Evolutionary conservation across 1,140 invertebrate species (phyloP).

Genomic region (Brachystomella parvula): DNA sequence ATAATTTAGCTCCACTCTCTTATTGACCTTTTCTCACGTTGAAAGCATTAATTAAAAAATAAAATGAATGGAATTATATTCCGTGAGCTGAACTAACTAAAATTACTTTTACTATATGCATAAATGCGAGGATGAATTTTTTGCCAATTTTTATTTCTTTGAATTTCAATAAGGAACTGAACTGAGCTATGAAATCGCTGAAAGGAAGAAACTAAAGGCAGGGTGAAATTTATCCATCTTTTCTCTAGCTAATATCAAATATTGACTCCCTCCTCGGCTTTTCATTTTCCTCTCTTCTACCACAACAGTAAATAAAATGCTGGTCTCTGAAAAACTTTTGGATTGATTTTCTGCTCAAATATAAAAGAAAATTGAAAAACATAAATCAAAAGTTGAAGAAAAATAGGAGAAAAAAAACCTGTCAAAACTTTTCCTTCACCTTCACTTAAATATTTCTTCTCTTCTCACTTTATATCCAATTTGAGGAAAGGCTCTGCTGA

Average conservation of each 20-base stretch:
- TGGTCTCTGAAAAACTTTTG: not conserved
- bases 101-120: not conserved
- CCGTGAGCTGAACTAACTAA: not conserved
- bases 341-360: not conserved
- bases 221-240: not conserved
- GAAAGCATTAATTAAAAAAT: not conserved
- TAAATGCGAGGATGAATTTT: not conserved
- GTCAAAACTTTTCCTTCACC: not conserved
- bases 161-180: no score
- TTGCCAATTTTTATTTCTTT: no score
- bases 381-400: not conserved
- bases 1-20: not conserved
- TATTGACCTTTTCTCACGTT: not conserved
- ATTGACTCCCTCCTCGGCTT: not conserved
- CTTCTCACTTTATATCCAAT: not conserved
- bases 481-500: no score
- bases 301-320: not conserved
- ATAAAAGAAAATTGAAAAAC: slow-evolving; percentile 5
- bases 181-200: no score
- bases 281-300: not conserved
- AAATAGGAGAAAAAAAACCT: slow-evolving; percentile 2
- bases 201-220: not conserved
- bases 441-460: not conserved
- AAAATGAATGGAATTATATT: not conserved
- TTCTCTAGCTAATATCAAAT: not conserved